Base-by-base conservation (phyloP, 1,140 invertebrate genomes). In the Portunus trituberculatus region DNA sequence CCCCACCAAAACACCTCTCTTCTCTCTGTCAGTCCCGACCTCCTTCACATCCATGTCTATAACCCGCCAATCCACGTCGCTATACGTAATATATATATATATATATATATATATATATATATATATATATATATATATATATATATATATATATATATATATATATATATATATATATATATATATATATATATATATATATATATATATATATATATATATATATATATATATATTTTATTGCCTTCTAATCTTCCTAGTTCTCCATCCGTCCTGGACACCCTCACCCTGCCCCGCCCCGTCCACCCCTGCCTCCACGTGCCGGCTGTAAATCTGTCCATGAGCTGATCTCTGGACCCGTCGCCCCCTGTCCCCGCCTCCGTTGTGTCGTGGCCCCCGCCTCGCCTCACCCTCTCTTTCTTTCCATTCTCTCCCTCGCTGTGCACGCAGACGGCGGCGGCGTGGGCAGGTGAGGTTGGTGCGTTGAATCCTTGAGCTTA, bases 131-230 rank as follows among this genome's bases (percentile, higher is more conserved):
- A n/a, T 76, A n/a, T 76, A n/a, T 76, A n/a, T 76, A n/a, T 76
- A n/a, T 76, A n/a, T 76, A n/a, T 76, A n/a, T 76, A n/a, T 76
- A n/a, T 76, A n/a, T 76, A n/a, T 87, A n/a, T 76, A n/a, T 76
- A n/a, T 76, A n/a, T 76, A n/a, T 76, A n/a, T 76, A n/a, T 76
- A n/a, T 76, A n/a, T 76, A n/a, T 76, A n/a, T 76, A n/a, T 76
- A n/a, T 76, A n/a, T 76, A n/a, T 76, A n/a, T 76, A n/a, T 76
- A 25, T 90, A 48, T 31, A 16, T 76, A 76, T 76, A 76, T 67
- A 25, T 91, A 25, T 89, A 45, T 89, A 45, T 89, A 45, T 45
- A 45, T 28, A 45, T 89, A 45, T 39, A 45, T 46, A 45, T 6
- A 45, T 45, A 39, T 89, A 46, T 45, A 48, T 46, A n/a, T 89